A percentile compares a stretch with the other conserved stretches of the same genome.
Conservation (phyloP, 2,113 vertebrate species). For the Scomber colias region DNA sequence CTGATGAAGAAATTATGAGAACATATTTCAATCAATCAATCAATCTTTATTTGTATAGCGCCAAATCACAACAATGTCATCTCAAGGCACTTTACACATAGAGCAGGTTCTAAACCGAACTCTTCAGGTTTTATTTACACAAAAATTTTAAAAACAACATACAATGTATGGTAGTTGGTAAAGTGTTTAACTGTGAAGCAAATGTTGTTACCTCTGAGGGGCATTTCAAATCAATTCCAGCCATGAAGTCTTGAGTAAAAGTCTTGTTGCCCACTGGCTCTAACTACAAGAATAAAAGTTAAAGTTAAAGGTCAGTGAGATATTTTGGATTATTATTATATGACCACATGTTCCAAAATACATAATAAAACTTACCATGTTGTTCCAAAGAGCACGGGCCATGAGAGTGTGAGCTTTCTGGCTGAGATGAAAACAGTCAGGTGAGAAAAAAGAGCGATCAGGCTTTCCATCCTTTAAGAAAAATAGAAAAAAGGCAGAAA, state of each 20-base stretch:
- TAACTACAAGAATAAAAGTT: constrained; percentile 78
- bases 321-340: not conserved
- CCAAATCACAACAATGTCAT: no score
- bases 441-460: constrained; percentile 90
- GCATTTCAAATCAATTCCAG: constrained; percentile 83
- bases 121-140: no score
- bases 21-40: not conserved
- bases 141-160: not conserved
- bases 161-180: not conserved
- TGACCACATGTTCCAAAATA: not conserved
- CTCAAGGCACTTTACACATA: no score
- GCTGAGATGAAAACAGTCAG: constrained; percentile 92
- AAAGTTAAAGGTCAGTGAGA: not conserved
- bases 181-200: not conserved
- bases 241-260: constrained; percentile 81
- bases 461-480: constrained; percentile 84
- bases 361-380: constrained; percentile 85
- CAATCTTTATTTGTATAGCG: no score
- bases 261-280: constrained; percentile 90
- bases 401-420: constrained; percentile 91
- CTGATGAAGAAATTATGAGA: constrained; percentile 76
- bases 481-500: not conserved
- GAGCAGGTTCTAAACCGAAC: no score
- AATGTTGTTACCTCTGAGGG: constrained; percentile 86
- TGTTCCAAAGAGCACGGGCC: constrained; percentile 91